phyloP scores from a whole-genome alignment of 2,888 invertebrate genomes.

The Pherbina coryleti region DNA sequence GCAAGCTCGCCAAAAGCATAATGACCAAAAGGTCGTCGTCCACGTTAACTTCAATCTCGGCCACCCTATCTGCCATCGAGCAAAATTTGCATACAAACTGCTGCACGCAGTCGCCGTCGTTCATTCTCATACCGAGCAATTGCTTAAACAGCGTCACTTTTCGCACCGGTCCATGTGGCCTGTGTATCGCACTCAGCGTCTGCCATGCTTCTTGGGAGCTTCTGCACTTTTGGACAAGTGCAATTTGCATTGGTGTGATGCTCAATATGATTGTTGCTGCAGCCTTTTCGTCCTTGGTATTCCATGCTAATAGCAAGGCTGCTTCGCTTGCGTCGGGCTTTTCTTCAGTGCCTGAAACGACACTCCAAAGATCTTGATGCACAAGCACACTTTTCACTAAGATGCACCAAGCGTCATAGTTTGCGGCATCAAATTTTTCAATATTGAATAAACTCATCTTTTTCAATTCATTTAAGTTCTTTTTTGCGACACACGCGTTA shows the following conservation, averaged over 20 bases:
- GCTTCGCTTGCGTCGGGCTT: not conserved
- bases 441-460: slow-evolving; percentile 19
- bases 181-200: not conserved
- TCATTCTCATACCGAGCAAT: slow-evolving; percentile 9
- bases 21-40: slow-evolving; percentile 34
- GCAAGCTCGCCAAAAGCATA: slow-evolving; percentile 29
- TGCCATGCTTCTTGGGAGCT: slow-evolving; percentile 2
- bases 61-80: slow-evolving; percentile 21
- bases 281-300: slow-evolving; percentile 23
- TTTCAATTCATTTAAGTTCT: not conserved
- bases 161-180: slow-evolving; percentile 14
- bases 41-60: slow-evolving; percentile 23
- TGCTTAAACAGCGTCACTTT: slow-evolving; percentile 35
- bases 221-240: not conserved
- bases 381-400: slow-evolving; percentile 22
- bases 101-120: not conserved
- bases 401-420: slow-evolving; percentile 31
- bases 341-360: not conserved
- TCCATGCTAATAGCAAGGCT: not conserved
- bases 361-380: slow-evolving; percentile 31
- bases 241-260: slow-evolving; percentile 17
- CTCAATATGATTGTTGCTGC: slow-evolving; percentile 36
- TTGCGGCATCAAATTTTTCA: slow-evolving; percentile 26
- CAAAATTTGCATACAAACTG: slow-evolving; percentile 14
- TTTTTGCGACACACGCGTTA: not conserved